phyloP scores from a whole-genome alignment of 2,888 invertebrate genomes.

The Octodonta nipae region DNA sequence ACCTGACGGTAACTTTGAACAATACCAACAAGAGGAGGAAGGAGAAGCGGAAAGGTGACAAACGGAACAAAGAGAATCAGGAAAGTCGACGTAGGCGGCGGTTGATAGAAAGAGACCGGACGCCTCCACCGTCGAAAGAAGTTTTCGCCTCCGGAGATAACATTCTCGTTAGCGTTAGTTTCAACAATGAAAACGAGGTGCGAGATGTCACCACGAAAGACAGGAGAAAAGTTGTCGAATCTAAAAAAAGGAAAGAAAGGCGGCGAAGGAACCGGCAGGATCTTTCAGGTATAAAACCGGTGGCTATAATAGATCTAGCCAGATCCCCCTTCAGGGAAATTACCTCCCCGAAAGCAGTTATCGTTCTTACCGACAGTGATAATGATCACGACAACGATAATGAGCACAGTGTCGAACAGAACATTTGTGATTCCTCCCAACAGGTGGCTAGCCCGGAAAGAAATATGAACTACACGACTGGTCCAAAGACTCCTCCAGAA shows the following conservation, averaged over 20 bases:
- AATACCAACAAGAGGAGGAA: conserved; percentile 41
- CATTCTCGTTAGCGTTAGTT: conserved; percentile 83
- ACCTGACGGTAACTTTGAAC: conserved; percentile 45
- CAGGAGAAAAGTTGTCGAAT: conserved; percentile 33
- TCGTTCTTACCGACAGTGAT: conserved; percentile 74
- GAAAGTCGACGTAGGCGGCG: conserved; percentile 28
- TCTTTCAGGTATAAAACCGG: conserved; percentile 48
- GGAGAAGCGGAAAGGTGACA: conserved; percentile 34
- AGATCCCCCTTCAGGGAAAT: conserved; percentile 74
- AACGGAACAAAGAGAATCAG: conserved; percentile 19
- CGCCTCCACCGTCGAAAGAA: conserved; percentile 67
- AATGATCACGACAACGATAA: conserved; percentile 39
- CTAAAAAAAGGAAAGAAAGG: conserved; percentile 29
- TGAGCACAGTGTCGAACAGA: conserved; percentile 13
- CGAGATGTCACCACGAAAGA: conserved; percentile 28
- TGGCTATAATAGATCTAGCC: conserved; percentile 75
- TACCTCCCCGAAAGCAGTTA: conserved; percentile 65
- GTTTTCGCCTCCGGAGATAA: conserved; percentile 88
- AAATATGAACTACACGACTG: conserved; percentile 35
- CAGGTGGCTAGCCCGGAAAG: conserved; percentile 28
- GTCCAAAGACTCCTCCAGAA: conserved; percentile 65
- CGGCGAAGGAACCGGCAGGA: conserved; percentile 31
- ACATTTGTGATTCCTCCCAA: conserved; percentile 26
- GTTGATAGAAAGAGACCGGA: conserved; percentile 32
- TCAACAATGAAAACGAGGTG: conserved; percentile 52